Conservation (phyloP, 2,797 vertebrate genomes). For the Lepilemur septentrionalis region DNA sequence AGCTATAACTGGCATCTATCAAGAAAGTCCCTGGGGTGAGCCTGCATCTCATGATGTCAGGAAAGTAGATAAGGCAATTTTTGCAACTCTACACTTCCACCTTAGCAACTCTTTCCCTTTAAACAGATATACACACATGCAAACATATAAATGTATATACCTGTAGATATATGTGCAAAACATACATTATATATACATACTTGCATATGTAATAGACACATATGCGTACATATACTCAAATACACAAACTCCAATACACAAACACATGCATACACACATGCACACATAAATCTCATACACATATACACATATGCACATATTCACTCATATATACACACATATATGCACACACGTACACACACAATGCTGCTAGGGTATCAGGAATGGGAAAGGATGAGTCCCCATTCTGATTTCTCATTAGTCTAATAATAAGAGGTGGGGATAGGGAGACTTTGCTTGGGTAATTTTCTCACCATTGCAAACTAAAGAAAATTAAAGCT, state of each 20-base stretch:
- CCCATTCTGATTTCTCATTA: conserved; percentile 71
- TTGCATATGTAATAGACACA: not conserved
- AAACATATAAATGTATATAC: not conserved
- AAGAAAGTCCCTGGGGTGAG: not conserved
- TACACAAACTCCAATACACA: not conserved
- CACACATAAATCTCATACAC: not conserved
- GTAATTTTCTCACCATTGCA: conserved; percentile 31
- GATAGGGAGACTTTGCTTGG: conserved; percentile 56
- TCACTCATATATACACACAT: not conserved
- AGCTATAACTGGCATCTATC: not conserved
- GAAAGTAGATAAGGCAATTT: not conserved
- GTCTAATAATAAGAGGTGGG: conserved; percentile 61
- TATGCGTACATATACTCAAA: not conserved
- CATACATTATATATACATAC: not conserved
- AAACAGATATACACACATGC: not conserved
- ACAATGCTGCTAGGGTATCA: not conserved
- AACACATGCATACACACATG: not conserved
- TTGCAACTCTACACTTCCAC: not conserved
- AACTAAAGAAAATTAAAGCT: conserved; percentile 55
- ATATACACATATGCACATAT: not conserved
- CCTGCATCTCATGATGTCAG: not conserved
- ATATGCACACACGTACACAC: not conserved
- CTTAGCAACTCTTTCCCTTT: not conserved
- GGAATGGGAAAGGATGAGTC: conserved; percentile 44
- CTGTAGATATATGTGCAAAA: not conserved